Base-by-base conservation (phyloP, 1,140 invertebrate species). In the Brachionus asplanchnoidis region DNA sequence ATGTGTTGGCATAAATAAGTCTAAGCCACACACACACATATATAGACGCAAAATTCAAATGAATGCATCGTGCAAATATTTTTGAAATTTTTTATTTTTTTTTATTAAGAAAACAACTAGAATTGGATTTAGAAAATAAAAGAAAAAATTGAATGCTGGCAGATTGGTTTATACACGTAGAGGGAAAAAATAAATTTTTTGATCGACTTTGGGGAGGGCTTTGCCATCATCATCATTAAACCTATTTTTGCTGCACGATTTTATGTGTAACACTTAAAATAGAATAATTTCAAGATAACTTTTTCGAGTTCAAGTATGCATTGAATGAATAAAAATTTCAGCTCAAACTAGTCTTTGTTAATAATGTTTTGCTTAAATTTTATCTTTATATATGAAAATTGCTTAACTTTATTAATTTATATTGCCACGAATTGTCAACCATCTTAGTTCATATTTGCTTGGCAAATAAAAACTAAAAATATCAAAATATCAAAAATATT, bases 1-100 rank as follows among this genome's bases (percentile, higher is more conserved):
- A 77, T 77, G 73, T 77, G 73, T 77, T 77, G 73, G 73, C 73
- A 77, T 77, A 77, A 77, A 77, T 77, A 77, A 77, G 36, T 73
- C 32, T 73, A 40, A 42, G 40, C 28, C 68, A 73, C 14, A 40
- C 36, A 73, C 36, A 73, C 36, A 73, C 36, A 73, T 42, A 73
- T 42, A 20, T 42, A 40, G 17, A 73, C n/a, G 26, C 12, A 70
- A 70, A 70, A 40, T 32, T 68, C 66, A 6, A 68, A 68, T 32
- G 26, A 68, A 68, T 32, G 32, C 66, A 68, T 73, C 68, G 68
- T 73, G 68, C 68, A 73, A 73, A 20, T 36, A 36, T 73, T 73
- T 73, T 73, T 1, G 20, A 60, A 23, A 8, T 60, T 60, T 23
- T 20, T 20, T 60, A 3, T 20, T 60, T 20, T 60, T 60, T 23